Evolutionary conservation across 1,140 invertebrate species (phyloP).

Genomic region (Calephelis virginiensis): DNA sequence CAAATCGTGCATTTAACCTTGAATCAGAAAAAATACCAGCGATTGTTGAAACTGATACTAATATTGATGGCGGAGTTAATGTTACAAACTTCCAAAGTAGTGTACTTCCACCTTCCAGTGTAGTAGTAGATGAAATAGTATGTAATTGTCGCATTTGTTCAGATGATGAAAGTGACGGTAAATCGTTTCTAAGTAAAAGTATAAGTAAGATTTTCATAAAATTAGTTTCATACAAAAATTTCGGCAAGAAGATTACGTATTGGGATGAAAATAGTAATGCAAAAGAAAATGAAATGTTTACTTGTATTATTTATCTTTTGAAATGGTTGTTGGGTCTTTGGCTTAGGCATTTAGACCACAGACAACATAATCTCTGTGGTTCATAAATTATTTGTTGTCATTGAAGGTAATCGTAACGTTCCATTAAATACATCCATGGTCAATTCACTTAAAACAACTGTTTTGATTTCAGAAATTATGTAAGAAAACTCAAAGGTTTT

Average conservation of each 20-base stretch:
- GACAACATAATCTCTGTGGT: conserved; percentile 36
- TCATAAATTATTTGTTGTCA: conserved; percentile 16
- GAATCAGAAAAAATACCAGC: conserved; percentile 30
- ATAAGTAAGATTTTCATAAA: conserved; percentile 55
- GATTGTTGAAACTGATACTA: conserved; percentile 33
- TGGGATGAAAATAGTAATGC: conserved; percentile 63
- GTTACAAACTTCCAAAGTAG: conserved; percentile 36
- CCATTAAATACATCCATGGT: background rate
- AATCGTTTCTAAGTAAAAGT: conserved; percentile 44
- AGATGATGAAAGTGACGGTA: conserved; percentile 32
- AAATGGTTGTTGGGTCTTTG: conserved; percentile 65
- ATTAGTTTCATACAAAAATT: conserved; percentile 48
- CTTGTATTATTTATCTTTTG: conserved; percentile 53
- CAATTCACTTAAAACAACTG: background rate
- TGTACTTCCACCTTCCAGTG: conserved; percentile 45
- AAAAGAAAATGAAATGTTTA: conserved; percentile 62
- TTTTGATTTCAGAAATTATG: background rate
- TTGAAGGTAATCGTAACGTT: background rate
- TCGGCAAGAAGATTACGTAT: conserved; percentile 48
- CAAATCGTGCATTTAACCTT: conserved; percentile 24
- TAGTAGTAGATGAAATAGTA: conserved; percentile 52
- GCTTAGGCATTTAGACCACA: conserved; percentile 69
- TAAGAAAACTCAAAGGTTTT: background rate
- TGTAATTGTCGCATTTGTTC: conserved; percentile 67
- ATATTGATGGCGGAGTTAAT: conserved; percentile 26